Evolutionary conservation across 2,113 vertebrate species (phyloP).

Genomic region (Hylia prasina): DNA sequence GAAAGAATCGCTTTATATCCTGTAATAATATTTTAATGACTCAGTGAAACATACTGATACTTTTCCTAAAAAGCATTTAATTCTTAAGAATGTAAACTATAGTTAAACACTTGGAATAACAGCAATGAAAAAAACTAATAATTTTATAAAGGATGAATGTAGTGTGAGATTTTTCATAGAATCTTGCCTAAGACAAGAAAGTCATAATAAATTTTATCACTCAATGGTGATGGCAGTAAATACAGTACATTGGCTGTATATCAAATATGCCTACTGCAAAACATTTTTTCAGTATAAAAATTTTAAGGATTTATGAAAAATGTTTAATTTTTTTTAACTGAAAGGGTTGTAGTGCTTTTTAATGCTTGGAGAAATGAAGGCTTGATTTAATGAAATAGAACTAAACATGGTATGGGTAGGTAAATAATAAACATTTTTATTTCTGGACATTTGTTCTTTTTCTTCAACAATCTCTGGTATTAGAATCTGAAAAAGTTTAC

Average conservation of each 20-base stretch:
- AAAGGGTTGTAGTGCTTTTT: background rate
- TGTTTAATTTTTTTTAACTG: background rate
- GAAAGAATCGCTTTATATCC: background rate
- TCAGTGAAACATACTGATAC: background rate
- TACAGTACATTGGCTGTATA: background rate
- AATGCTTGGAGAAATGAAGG: background rate
- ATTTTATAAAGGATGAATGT: background rate
- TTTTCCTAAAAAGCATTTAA: background rate
- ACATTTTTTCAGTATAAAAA: background rate
- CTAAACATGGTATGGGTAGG: background rate
- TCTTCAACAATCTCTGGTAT: background rate
- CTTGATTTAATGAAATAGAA: background rate
- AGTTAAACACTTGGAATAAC: background rate
- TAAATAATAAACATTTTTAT: background rate
- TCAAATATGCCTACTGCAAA: background rate
- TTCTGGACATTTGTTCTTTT: background rate
- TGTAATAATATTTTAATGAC: background rate
- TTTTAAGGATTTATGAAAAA: constrained; percentile 40
- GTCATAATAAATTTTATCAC: background rate
- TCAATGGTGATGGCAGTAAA: background rate
- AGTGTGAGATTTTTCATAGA: background rate
- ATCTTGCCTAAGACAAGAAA: background rate
- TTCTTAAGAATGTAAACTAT: background rate
- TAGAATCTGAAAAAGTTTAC: background rate
- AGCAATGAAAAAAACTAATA: background rate